phyloP scores from a whole-genome alignment of 1,140 invertebrate species.

The Vanessa tameamea region DNA sequence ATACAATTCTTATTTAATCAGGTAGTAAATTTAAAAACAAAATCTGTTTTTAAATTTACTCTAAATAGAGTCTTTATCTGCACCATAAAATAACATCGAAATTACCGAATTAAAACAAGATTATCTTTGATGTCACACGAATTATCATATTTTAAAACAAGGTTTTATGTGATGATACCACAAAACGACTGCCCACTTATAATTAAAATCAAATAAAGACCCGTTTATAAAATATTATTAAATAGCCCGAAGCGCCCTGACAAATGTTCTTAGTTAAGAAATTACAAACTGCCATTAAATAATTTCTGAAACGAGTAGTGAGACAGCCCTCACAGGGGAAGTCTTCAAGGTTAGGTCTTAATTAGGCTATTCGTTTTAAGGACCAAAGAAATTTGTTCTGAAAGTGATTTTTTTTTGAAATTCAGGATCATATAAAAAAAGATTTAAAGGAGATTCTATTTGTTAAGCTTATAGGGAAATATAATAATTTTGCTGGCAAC shows the following conservation, averaged over 20 bases:
- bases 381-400: conserved; percentile 14
- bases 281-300: conserved; percentile 29
- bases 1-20: too few species aligned
- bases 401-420: conserved; percentile 32
- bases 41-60: too few species aligned
- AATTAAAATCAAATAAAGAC: conserved; percentile 1
- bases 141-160: conserved; percentile 3
- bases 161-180: neutral
- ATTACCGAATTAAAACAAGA: neutral
- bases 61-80: neutral
- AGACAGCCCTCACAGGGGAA: conserved; percentile 26
- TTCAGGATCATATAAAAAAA: neutral
- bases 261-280: conserved; percentile 14
- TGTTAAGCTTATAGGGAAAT: neutral
- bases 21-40: too few species aligned
- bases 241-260: neutral
- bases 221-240: conserved; percentile 3
- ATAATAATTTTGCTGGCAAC: neutral
- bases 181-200: neutral
- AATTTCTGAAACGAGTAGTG: conserved; percentile 30
- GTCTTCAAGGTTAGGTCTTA: conserved; percentile 26
- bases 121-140: neutral
- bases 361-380: conserved; percentile 31
- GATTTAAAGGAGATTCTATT: conserved; percentile 8
- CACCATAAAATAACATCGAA: neutral